Evolutionary conservation across 2,113 vertebrate genomes (phyloP).

Genomic region (Triplophysa rosa): DNA sequence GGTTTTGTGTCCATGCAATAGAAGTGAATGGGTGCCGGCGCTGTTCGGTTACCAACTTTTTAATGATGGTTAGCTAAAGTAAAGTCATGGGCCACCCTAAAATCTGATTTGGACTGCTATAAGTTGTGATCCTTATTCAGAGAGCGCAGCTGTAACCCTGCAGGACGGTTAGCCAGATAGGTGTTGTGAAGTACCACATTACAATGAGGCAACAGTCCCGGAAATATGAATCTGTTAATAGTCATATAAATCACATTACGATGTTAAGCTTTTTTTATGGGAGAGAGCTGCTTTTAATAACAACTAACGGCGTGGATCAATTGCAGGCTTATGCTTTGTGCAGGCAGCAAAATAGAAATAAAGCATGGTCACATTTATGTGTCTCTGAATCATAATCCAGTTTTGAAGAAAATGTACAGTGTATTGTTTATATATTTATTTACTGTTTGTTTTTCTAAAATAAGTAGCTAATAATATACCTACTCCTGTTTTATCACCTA

Average conservation of each 20-base stretch:
- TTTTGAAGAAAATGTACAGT: too few species aligned
- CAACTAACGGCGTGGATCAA: background rate
- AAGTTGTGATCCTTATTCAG: background rate
- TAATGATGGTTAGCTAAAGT: too few species aligned
- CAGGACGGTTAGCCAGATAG: slow-evolving; percentile 4
- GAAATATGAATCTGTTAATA: slow-evolving; percentile 39
- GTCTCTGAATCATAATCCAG: too few species aligned
- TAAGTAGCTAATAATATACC: background rate
- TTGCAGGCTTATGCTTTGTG: background rate
- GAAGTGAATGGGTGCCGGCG: too few species aligned
- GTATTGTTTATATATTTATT: too few species aligned
- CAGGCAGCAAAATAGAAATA: too few species aligned
- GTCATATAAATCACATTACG: slow-evolving; percentile 22
- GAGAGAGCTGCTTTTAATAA: background rate
- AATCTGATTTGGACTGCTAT: background rate
- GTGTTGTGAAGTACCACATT: slow-evolving; percentile 4
- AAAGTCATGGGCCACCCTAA: background rate
- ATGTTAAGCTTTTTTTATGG: slow-evolving; percentile 6
- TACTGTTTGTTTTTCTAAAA: background rate
- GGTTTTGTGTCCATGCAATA: too few species aligned
- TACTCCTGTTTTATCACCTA: background rate
- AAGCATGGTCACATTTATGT: too few species aligned
- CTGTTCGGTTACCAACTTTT: too few species aligned
- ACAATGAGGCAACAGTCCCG: background rate
- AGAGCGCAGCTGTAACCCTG: background rate